phyloP scores from a whole-genome alignment of 2,888 invertebrate genomes.

The Drosophila affinis region DNA sequence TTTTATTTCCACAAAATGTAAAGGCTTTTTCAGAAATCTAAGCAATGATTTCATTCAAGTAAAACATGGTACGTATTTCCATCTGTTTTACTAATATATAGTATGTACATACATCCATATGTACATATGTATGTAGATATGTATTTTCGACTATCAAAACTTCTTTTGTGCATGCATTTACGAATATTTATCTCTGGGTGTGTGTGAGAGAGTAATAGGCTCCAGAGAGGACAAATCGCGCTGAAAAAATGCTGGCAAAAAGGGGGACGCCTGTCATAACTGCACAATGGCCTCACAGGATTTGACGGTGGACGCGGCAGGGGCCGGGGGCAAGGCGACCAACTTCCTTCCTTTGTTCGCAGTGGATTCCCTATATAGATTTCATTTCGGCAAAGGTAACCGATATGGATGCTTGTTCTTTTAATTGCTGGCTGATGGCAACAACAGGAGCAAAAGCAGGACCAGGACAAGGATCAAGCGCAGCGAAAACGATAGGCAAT shows the following conservation, averaged over 20 bases:
- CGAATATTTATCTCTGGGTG: constrained; percentile 19
- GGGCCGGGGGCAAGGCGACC: constrained; percentile 5
- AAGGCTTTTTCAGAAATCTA: no score
- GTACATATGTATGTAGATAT: no score
- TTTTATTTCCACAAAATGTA: no score
- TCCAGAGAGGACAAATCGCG: background rate
- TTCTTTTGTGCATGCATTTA: no score
- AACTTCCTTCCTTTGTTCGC: constrained; percentile 57
- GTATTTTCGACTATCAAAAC: no score
- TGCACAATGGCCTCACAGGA: constrained; percentile 63
- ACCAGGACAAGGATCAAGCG: background rate
- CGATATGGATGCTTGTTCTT: constrained; percentile 80
- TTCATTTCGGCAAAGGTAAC: constrained; percentile 70
- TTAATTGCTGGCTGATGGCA: constrained; percentile 68
- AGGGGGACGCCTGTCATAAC: constrained; percentile 82
- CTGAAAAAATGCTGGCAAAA: constrained; percentile 17
- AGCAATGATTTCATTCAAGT: no score
- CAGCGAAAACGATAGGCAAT: constrained; percentile 75
- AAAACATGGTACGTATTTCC: no score
- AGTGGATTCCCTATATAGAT: constrained; percentile 62
- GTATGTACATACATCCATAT: no score
- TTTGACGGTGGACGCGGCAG: constrained; percentile 4
- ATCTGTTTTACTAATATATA: no score
- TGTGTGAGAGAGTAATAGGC: constrained; percentile 4
- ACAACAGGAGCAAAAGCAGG: background rate